Conservation (phyloP, 2,797 vertebrate genomes). For the Oreochromis mossambicus region DNA sequence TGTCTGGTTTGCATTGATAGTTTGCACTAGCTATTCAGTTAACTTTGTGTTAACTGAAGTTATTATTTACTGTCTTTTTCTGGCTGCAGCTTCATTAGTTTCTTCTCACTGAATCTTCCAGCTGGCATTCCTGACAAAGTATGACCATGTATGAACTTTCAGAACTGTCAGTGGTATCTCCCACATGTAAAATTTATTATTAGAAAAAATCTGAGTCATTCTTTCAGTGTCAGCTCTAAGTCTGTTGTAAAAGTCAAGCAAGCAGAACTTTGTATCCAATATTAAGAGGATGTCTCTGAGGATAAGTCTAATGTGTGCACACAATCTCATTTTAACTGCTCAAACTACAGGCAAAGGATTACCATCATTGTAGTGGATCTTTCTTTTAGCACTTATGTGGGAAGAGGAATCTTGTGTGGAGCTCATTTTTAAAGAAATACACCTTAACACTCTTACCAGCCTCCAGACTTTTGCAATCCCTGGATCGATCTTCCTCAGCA, state of each 20-base stretch:
- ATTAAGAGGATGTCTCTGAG: not conserved
- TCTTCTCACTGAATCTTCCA: not conserved
- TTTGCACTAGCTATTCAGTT: not conserved
- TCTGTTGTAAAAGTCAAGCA: not conserved
- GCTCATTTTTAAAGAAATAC: not conserved
- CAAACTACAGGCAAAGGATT: not conserved
- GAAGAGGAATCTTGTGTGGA: not conserved
- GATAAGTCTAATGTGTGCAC: not conserved
- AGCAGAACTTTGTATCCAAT: not conserved
- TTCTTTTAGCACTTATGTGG: not conserved
- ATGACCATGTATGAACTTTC: not conserved
- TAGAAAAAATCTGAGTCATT: not conserved
- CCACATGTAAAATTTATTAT: not conserved
- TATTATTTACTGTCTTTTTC: not conserved
- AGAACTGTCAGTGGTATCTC: not conserved
- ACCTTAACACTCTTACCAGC: slow-evolving; percentile 82
- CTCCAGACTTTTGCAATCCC: slow-evolving; percentile 99
- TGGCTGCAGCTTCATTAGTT: not conserved
- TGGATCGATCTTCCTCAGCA: slow-evolving; percentile 99
- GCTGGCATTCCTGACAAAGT: not conserved
- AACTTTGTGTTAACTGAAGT: not conserved
- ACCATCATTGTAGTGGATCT: not conserved
- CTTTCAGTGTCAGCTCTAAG: not conserved
- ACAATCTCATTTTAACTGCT: not conserved
- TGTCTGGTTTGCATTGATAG: not conserved